Conservation (phyloP, 1,140 invertebrate species). For the Lepidurus packardi region DNA sequence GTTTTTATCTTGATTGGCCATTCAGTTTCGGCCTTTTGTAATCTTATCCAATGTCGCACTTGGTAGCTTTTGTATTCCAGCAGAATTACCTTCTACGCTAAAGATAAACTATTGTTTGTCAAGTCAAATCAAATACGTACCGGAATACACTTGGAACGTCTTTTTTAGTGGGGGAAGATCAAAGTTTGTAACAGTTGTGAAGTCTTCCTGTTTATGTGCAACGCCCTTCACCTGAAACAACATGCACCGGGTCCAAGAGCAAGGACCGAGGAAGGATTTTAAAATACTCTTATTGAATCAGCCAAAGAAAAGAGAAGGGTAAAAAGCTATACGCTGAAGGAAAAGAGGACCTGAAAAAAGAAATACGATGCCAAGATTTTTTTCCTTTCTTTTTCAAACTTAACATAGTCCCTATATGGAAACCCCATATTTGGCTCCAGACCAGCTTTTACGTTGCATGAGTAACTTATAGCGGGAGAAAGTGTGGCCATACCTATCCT, state of each 20-base stretch:
- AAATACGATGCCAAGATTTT: not conserved
- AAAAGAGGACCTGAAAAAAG: not conserved
- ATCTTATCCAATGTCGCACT: not conserved
- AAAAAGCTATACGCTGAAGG: not conserved
- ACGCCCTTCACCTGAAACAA: conserved; percentile 8
- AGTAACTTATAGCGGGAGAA: not conserved
- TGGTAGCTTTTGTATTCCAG: not conserved
- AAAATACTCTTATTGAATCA: too few relatives aligned
- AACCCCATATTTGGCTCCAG: not conserved
- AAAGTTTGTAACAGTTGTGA: too few relatives aligned
- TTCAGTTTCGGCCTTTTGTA: not conserved
- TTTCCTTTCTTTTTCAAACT: not conserved
- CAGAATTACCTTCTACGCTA: too few relatives aligned
- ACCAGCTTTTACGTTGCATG: not conserved
- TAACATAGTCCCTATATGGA: conserved; percentile 5
- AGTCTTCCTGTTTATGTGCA: conserved; percentile 15
- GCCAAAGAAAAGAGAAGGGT: too few relatives aligned
- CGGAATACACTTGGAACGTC: too few relatives aligned
- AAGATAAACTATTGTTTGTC: too few relatives aligned
- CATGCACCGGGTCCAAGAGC: not conserved
- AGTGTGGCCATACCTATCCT: conserved; percentile 8
- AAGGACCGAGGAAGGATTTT: too few relatives aligned
- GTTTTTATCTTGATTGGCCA: conserved; percentile 13
- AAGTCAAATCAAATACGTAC: too few relatives aligned
- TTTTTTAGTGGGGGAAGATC: too few relatives aligned